Evolutionary conservation across 2,888 invertebrate genomes (phyloP).

Genomic region (Eupithecia inturbata): DNA sequence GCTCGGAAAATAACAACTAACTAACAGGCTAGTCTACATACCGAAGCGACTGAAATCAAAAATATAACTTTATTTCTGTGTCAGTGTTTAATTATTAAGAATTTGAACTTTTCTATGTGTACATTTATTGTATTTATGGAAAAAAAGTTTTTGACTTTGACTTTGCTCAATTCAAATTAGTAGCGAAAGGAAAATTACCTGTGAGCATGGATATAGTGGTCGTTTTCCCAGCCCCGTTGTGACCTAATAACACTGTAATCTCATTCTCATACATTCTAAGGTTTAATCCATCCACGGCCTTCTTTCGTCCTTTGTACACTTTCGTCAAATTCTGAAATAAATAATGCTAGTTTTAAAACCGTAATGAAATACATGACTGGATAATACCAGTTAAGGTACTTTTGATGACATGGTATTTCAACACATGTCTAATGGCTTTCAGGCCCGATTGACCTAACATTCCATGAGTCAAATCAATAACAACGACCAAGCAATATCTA

Average conservation of each 20-base stretch:
- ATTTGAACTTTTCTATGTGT: no score
- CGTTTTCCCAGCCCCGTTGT: slow-evolving; percentile 96
- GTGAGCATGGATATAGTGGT: slow-evolving; percentile 97
- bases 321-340: slow-evolving; percentile 84
- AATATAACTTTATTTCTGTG: no score
- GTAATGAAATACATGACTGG: slow-evolving; percentile 2
- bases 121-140: no score
- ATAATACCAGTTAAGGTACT: slow-evolving; percentile 6
- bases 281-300: slow-evolving; percentile 88
- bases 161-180: no score
- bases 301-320: slow-evolving; percentile 83
- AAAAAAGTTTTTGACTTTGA: no score
- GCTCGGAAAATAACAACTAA: neutral
- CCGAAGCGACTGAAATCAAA: no score
- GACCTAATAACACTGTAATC: slow-evolving; percentile 89
- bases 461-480: neutral
- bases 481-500: neutral
- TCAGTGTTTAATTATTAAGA: no score
- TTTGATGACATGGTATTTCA: slow-evolving; percentile 10
- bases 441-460: neutral
- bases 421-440: slow-evolving; percentile 6
- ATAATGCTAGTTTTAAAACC: slow-evolving; percentile 14
- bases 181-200: slow-evolving; percentile 72
- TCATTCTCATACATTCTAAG: slow-evolving; percentile 95
- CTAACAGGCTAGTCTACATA: no score